These are phyloP conservation scores for Gallinago undulata DNA, from an alignment of 2,113 vertebrate genomes.

Conservation along the genomic window DNA sequence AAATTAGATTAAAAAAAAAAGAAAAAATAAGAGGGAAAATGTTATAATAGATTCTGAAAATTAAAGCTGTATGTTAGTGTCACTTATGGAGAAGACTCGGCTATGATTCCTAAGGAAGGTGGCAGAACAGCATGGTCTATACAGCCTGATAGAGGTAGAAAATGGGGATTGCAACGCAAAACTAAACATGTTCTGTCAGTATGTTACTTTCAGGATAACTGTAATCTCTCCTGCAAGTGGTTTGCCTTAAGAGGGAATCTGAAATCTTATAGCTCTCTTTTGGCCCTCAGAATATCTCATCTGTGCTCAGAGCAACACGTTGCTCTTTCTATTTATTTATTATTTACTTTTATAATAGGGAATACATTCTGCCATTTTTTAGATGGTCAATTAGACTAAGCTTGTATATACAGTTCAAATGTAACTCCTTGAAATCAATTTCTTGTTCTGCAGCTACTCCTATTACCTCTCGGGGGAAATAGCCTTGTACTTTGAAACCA, in stretches of 20 bases:
- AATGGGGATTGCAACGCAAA: background rate
- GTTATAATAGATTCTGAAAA: background rate
- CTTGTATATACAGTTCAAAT: background rate
- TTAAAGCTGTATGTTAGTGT: background rate
- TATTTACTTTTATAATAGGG: background rate
- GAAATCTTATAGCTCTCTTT: background rate
- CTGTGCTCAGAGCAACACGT: fast-evolving
- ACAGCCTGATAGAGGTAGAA: background rate
- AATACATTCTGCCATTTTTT: background rate
- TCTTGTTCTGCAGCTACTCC: background rate
- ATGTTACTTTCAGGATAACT: background rate
- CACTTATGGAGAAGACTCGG: background rate
- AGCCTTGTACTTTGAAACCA: background rate
- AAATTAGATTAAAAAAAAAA: conserved; percentile 48
- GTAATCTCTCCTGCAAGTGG: background rate
- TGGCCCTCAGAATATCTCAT: background rate
- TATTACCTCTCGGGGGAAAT: background rate
- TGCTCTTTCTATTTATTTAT: background rate
- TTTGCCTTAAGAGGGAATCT: background rate
- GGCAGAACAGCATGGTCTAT: background rate
- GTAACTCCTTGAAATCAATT: background rate
- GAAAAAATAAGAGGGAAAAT: background rate
- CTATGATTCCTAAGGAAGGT: background rate
- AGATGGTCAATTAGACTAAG: background rate
- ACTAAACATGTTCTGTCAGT: background rate